A percentile compares a stretch with the other conserved stretches of the same genome.
Evolutionary conservation across 2,888 invertebrate genomes (phyloP).

Genomic region (Adelphocoris suturalis): DNA sequence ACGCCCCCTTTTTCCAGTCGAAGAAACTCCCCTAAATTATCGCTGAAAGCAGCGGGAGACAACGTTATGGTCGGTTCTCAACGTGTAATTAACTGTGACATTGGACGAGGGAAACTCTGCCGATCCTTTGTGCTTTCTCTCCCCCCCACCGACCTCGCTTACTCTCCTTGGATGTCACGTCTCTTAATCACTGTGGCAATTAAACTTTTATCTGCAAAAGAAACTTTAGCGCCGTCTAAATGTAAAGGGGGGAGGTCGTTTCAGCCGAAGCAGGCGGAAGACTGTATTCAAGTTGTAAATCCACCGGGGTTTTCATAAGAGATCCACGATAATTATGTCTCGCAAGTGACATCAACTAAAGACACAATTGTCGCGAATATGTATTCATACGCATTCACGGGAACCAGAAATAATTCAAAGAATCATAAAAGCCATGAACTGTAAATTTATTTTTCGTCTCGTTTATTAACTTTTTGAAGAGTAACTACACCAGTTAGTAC

Average conservation of each 20-base stretch:
- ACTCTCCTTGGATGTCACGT: slow-evolving; percentile 5
- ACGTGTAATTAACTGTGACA: slow-evolving; percentile 50
- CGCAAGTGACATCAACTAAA: too few relatives aligned
- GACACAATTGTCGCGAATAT: too few relatives aligned
- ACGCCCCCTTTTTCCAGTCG: neutral
- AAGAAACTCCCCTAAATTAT: slow-evolving; percentile 21
- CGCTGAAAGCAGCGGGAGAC: neutral
- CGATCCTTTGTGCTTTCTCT: slow-evolving; percentile 21
- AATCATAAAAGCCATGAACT: too few relatives aligned
- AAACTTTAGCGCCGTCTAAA: slow-evolving; percentile 19
- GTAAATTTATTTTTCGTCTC: too few relatives aligned
- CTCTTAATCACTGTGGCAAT: slow-evolving; percentile 67
- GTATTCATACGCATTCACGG: too few relatives aligned
- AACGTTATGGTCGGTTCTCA: slow-evolving; percentile 33
- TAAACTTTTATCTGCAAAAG: slow-evolving; percentile 62
- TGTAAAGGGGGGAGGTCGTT: neutral
- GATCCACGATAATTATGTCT: too few relatives aligned
- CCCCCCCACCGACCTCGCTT: neutral
- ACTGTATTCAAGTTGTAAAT: too few relatives aligned
- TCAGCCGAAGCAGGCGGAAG: too few relatives aligned
- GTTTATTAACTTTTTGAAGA: too few relatives aligned
- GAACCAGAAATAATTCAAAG: too few relatives aligned
- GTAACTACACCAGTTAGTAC: too few relatives aligned
- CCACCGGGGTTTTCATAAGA: too few relatives aligned
- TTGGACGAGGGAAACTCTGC: slow-evolving; percentile 20